Evolutionary conservation across 1,140 invertebrate genomes (phyloP).

Genomic region (Papilio helenus): DNA sequence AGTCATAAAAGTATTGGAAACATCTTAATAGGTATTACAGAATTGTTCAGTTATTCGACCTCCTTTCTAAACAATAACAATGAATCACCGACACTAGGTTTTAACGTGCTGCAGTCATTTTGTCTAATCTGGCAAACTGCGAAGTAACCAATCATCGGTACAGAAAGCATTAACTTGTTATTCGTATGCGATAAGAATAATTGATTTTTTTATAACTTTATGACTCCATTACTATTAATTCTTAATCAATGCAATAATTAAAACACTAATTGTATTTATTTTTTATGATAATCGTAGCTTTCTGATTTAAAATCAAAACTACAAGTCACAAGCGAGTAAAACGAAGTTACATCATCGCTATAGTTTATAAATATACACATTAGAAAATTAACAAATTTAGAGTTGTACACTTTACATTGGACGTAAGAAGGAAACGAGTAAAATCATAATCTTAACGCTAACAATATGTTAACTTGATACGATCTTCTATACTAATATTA

Average conservation of each 20-base stretch:
- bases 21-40: background rate
- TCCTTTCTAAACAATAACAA: constrained; percentile 21
- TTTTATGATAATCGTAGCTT: too few relatives aligned
- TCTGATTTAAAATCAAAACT: background rate
- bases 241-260: too few relatives aligned
- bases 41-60: constrained; percentile 18
- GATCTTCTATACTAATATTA: background rate
- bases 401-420: background rate
- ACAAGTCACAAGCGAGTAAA: background rate
- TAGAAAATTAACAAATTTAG: background rate
- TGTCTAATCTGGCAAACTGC: background rate
- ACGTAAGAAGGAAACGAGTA: too few relatives aligned
- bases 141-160: too few relatives aligned
- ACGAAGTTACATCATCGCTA: background rate
- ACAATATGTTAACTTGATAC: background rate
- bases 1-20: background rate
- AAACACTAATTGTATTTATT: too few relatives aligned
- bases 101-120: constrained; percentile 4
- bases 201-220: too few relatives aligned
- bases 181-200: too few relatives aligned
- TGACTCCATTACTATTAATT: too few relatives aligned
- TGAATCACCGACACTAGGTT: constrained; percentile 16
- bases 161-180: too few relatives aligned
- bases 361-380: background rate
- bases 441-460: too few relatives aligned